Evolutionary conservation across 2,888 invertebrate species (phyloP), one percentile per base, ranked within the genome.

Genomic region (Dinocampus coccinellae): DNA sequence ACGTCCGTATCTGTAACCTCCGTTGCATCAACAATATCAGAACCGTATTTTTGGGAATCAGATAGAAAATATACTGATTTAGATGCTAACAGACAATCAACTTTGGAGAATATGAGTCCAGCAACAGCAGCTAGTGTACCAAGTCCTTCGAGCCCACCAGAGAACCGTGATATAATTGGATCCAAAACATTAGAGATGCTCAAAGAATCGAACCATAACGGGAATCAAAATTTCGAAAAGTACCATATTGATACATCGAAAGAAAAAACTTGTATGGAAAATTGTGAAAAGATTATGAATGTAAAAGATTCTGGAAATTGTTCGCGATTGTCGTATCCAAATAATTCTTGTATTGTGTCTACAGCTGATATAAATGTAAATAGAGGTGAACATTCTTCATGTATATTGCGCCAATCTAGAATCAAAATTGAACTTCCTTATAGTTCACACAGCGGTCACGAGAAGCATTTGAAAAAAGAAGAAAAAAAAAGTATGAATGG

Each of bases 91-190:
- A 79, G 81, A 33, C 83, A 82, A 47, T 76, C 76, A 20, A 77
- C 77, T 3, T 73, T 80, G 0, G 85, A 86, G 29, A 84, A 78
- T 66, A 75, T 85, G 79, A 87, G 87, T 67, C 87, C 87, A 0
- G 82, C 79, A 0, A 82, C 84, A 0, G 85, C 85, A 11, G 85
- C 86, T 0, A 87, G 88, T 69, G 85, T 85, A 36, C 87, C 88
- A 6, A 87, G 87, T 80, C 88, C 88, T 20, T 87, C 85, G 2
- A 87, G 86, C 75, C 87, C 87, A 2, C 83, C 83, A 1, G 87
- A 88, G 64, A 84, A 81, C 63, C 81, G 79, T 33, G 82, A 84
- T 63, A 84, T 86, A 2, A 81, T 80, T 4, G 84, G 84, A 20
- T 85, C 85, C 0, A 86, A 87, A 66, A 87, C 85, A 0, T 72